phyloP scores from a whole-genome alignment of 2,888 invertebrate species.

The Noctua comes region DNA sequence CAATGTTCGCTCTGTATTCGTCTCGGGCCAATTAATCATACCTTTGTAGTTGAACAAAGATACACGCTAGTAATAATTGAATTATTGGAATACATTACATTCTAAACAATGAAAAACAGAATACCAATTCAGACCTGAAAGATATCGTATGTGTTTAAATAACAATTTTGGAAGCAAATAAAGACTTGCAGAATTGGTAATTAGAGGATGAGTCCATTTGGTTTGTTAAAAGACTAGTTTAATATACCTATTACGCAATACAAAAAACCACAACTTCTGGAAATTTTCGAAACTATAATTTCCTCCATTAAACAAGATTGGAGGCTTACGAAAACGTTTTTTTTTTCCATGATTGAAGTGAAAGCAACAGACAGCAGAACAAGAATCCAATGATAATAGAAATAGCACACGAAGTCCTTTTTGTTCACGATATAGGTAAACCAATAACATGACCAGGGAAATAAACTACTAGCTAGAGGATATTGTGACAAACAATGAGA shows the following conservation, averaged over 20 bases:
- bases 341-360: constrained; percentile 37
- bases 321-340: constrained; percentile 37
- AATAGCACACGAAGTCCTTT: constrained; percentile 31
- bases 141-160: not conserved
- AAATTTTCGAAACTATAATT: constrained; percentile 9
- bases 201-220: not conserved
- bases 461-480: constrained; percentile 65
- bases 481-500: constrained; percentile 78
- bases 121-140: not conserved
- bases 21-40: constrained; percentile 38
- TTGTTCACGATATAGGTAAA: constrained; percentile 33
- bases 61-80: constrained; percentile 10
- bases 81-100: constrained; percentile 24
- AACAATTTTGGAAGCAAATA: not conserved
- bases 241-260: not conserved
- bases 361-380: constrained; percentile 44
- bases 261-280: not conserved
- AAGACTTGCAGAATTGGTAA: constrained; percentile 12
- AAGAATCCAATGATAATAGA: constrained; percentile 22
- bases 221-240: not conserved
- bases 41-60: constrained; percentile 51
- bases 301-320: constrained; percentile 18
- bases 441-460: constrained; percentile 60
- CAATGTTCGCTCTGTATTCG: constrained; percentile 49
- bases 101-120: constrained; percentile 11